Evolutionary conservation across 2,113 vertebrate genomes (phyloP), one percentile per base, ranked within the genome.

Genomic region (Arenaria interpres): DNA sequence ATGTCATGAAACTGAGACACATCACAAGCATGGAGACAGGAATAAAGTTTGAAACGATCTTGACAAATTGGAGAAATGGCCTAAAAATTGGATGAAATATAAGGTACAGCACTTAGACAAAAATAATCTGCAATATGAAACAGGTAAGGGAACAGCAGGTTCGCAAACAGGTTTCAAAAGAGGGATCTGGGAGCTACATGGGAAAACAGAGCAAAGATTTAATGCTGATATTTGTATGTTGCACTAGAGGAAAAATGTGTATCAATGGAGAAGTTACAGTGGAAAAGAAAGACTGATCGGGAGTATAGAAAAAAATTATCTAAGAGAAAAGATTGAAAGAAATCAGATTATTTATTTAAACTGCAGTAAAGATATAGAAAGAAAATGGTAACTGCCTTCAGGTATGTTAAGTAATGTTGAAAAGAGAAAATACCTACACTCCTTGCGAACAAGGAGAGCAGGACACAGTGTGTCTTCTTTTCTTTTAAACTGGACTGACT

Each of bases 51-150:
- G 3, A 95, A 89, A 91, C 64, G 16, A 75, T 75, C 60, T 84
- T 80, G 83, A 94, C 80, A 91, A 92, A 91, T 71, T 78, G 73
- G 46, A 93, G 68, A 93, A 92, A 63, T 81, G 84, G 64, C 5
- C 28, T 87, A 90, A 90, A 93, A 92, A 90, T 89, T 95, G 54
- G 51, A 92, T 95, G n/a, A 92, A 92, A 81, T 90, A 75, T 64
- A 84, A 81, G 46, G 25, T 75, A 63, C 43, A 89, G 64, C 76
- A 89, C 72, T 95, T 90, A 93, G 30, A 27, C 30, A 90, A 77
- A 89, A 96, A 75, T 92, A 87, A 74, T 78, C 64, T 75, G 15
- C 37, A 25, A 63, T 78, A 84, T 67, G 37, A 90, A 96, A 82
- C 43, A 9, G 35, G 32, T 57, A 66, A 48, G 28, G 21, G 46